Evolutionary conservation across 1,140 invertebrate species (phyloP), one percentile per base, ranked within the genome.

Genomic region (Dolichoris vasculosae): DNA sequence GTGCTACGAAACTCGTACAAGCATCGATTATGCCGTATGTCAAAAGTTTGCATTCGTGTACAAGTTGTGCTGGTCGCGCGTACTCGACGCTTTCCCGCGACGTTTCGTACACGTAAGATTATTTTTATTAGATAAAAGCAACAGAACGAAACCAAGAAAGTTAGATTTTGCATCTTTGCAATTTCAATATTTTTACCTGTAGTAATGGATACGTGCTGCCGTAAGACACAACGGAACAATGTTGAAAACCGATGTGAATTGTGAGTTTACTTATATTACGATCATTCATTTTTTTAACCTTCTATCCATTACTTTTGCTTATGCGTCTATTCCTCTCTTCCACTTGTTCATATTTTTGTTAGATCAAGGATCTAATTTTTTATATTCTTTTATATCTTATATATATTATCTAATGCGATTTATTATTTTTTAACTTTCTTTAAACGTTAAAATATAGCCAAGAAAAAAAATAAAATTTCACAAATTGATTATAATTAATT

Each of bases 201-300:
- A 82, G 73, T 86, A 30, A 92, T 92, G 91, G 90, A 90, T 90
- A 88, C 85, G 89, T 84, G 76, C 85, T 91, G 82, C 87, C 84
- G 43, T 78, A 83, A 69, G 86, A 79, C 46, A 83, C 85, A 91
- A 86, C 88, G 75, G 86, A 88, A 90, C 89, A 81, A 91, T 90
- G 89, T 79, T 88, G 87, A 88, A 88, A 63, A 86, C 88, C 89
- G 85, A 89, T 88, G 88, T 82, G 87, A 90, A 89, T 85, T 83
- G 91, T 92, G 86, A 91, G 91, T 92, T 64, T 64, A 40, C 35
- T 85, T n/a, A n/a, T n/a, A n/a, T 69, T 17, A 26, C 69, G 4
- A 26, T 71, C n/a, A 55, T 82, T 35, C 71, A 55, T 79, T 79
- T 73, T 0, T 67, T n/a, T 81, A 59, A 40, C 55, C 81, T 71